These are phyloP conservation scores for Tursiops truncatus DNA, from an alignment of 2,113 vertebrate species.

Conservation along the genomic window DNA sequence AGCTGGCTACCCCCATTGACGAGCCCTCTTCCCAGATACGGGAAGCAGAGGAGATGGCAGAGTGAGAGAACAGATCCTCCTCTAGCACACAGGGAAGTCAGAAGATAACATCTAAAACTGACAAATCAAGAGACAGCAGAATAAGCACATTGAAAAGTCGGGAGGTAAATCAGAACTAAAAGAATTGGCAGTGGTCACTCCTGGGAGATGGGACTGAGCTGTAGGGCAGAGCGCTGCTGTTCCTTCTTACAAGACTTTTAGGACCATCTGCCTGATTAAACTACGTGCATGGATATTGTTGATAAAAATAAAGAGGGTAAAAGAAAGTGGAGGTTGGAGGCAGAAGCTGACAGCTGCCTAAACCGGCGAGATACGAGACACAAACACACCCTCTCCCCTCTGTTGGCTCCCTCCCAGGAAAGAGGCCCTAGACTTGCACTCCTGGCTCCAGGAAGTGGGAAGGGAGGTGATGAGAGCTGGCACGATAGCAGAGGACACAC, in stretches of 20 bases:
- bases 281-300: neutral
- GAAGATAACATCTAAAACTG: neutral
- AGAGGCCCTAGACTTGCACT: neutral
- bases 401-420: neutral
- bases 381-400: accelerated
- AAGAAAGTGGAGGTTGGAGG: neutral
- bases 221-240: neutral
- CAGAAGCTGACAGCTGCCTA: neutral
- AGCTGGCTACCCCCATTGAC: accelerated
- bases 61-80: neutral
- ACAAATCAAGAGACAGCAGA: neutral
- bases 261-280: neutral
- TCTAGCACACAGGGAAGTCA: neutral
- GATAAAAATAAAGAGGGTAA: neutral
- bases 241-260: neutral
- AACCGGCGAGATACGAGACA: accelerated
- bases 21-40: neutral
- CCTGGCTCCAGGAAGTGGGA: neutral
- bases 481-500: neutral
- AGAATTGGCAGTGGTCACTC: neutral
- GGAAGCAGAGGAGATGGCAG: neutral
- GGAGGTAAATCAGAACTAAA: neutral
- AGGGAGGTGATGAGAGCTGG: accelerated
- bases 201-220: neutral
- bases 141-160: neutral